A percentile compares a stretch with the other conserved stretches of the same genome.
Conservation (phyloP, 2,113 vertebrate genomes). For the Pedionomus torquatus region DNA sequence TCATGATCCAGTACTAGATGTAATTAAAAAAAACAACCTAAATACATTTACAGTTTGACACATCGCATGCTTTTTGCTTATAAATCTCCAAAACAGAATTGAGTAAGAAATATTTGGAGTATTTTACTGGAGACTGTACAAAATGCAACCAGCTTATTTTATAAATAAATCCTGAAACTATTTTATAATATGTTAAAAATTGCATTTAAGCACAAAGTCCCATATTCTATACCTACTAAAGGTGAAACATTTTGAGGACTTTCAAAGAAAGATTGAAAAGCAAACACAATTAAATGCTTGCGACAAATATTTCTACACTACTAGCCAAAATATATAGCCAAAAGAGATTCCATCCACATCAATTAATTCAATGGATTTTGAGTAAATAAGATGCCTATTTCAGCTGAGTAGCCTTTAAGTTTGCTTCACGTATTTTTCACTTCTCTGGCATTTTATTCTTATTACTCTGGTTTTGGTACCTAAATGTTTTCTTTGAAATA, state of each 20-base stretch:
- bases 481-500: background rate
- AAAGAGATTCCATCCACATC: background rate
- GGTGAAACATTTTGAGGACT: background rate
- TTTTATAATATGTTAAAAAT: background rate
- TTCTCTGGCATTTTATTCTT: background rate
- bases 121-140: background rate
- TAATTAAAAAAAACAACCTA: background rate
- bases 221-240: rapidly evolving
- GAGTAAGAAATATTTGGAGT: background rate
- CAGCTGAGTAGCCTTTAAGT: background rate
- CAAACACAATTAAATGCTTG: background rate
- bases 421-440: background rate
- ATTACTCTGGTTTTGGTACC: background rate
- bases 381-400: background rate
- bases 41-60: background rate
- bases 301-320: background rate
- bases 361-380: background rate
- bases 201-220: background rate
- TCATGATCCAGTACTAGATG: background rate
- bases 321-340: background rate
- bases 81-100: background rate
- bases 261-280: background rate
- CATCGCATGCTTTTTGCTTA: background rate
- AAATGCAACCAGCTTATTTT: background rate
- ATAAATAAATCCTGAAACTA: background rate